Base-by-base conservation (phyloP, 2,888 invertebrate species). In the Augochlorella aurata region DNA sequence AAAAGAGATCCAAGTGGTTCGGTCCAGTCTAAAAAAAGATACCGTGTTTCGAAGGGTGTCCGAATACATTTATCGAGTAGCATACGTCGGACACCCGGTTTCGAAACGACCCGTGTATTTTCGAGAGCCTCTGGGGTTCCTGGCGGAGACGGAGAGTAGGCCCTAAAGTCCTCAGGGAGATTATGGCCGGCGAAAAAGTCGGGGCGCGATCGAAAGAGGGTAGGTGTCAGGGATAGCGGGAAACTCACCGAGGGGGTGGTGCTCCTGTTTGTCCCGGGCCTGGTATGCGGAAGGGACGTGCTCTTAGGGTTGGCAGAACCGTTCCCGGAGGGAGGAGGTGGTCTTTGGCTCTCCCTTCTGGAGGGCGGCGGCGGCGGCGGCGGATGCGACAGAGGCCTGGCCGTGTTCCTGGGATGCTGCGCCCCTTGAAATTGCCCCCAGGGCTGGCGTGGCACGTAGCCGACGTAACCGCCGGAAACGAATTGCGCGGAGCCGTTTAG, bases 381-480 rank as follows among this genome's bases (percentile, higher is more conserved):
- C 29, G 93, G 93, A 79, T 93, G 92, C 44, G 93, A 93, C 50
- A 93, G 85, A 12, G 93, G 93, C 82, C 93, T 90, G 70, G 87
- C 89, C 72, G 79, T 78, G 63, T 80, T 87, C 66, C 84, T 68
- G 12, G 83, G 83, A 78, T 89, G 82, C 71, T 87, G 84, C 66
- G 86, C 83, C 77, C 84, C 81, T 73, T 87, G 84, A 94, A 82
- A 94, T 94, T 91, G 95, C 93, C 90, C 95, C 88, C 95, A 95
- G 80, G 92, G 90, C 81, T 92, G 92, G 75, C 93, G 92, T 47
- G 91, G 91, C 94, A 95, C 94, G 87, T 95, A 94, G 94, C 83
- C 95, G 93, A 89, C 95, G 94, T 86, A 95, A 94, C 87, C 95
- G 94, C 92, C 95, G 94, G 92, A 94, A 94, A 88, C 95, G 94